Percentiles rank a stretch among this genome's conserved stretches.
phyloP scores from a whole-genome alignment of 2,888 invertebrate species.

The Philopedon plagiatum region DNA sequence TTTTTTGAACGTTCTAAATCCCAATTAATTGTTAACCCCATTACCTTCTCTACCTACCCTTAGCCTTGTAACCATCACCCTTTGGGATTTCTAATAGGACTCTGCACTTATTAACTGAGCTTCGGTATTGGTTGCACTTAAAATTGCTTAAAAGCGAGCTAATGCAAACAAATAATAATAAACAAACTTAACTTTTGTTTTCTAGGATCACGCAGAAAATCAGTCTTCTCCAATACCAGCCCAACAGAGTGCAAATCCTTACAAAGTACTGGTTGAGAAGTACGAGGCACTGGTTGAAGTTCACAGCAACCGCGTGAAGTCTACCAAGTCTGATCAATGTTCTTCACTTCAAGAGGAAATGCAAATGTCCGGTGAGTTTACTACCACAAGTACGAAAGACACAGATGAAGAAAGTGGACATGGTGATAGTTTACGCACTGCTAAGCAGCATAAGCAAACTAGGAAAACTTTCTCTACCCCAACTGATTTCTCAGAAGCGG shows the following conservation, averaged over 20 bases:
- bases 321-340: conserved; percentile 55
- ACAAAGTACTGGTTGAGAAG: conserved; percentile 86
- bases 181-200: conserved; percentile 38
- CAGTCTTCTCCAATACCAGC: conserved; percentile 53
- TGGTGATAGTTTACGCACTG: conserved; percentile 68
- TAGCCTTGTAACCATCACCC: background rate
- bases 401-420: conserved; percentile 78
- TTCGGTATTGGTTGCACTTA: conserved; percentile 8
- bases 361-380: conserved; percentile 82
- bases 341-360: conserved; percentile 80
- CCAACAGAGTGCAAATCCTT: conserved; percentile 74
- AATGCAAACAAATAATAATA: conserved; percentile 5
- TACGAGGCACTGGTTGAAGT: conserved; percentile 87
- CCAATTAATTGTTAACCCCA: background rate
- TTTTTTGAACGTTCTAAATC: too few relatives aligned
- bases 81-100: background rate
- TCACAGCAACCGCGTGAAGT: conserved; percentile 74
- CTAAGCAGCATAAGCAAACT: conserved; percentile 69
- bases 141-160: background rate
- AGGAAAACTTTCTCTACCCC: conserved; percentile 80
- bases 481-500: conserved; percentile 87
- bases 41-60: too few relatives aligned
- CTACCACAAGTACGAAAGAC: conserved; percentile 69
- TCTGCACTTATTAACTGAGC: background rate
- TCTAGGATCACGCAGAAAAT: conserved; percentile 47